A percentile compares a stretch with the other conserved stretches of the same genome.
Evolutionary conservation across 2,797 vertebrate genomes (phyloP).

Genomic region (Paguma larvata): DNA sequence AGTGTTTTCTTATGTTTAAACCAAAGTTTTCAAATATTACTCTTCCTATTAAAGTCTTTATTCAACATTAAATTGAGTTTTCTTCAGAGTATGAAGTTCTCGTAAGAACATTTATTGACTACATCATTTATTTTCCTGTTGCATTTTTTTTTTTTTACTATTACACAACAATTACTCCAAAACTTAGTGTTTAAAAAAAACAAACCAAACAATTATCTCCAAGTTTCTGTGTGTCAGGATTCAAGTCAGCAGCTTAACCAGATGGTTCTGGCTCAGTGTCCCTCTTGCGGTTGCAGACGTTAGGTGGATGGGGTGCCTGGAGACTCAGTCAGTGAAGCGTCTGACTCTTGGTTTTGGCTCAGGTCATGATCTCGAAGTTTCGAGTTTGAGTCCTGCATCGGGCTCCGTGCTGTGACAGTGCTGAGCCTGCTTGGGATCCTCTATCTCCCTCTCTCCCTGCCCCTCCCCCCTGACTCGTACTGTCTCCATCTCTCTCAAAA

Average conservation of each 20-base stretch:
- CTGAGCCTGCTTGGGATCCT: background rate
- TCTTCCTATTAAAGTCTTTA: background rate
- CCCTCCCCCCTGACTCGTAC: too few relatives aligned
- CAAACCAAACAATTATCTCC: background rate
- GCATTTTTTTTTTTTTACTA: background rate
- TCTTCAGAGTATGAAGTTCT: background rate
- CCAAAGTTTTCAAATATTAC: background rate
- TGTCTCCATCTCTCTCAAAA: background rate
- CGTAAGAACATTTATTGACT: background rate
- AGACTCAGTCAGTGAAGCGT: background rate
- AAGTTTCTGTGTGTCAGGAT: background rate
- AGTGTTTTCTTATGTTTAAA: background rate
- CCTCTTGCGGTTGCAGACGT: too few relatives aligned
- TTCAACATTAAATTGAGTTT: background rate
- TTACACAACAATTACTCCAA: background rate
- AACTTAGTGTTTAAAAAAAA: background rate
- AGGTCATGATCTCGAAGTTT: background rate
- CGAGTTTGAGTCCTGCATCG: background rate
- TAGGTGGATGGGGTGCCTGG: background rate
- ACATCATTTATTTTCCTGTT: background rate
- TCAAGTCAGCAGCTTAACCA: too few relatives aligned
- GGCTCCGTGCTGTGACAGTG: background rate
- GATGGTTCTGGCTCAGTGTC: background rate
- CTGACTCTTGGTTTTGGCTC: background rate
- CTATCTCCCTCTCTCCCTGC: background rate